These are phyloP conservation scores for Nothoprocta perdicaria DNA, from an alignment of 2,113 vertebrate species.

Conservation along the genomic window DNA sequence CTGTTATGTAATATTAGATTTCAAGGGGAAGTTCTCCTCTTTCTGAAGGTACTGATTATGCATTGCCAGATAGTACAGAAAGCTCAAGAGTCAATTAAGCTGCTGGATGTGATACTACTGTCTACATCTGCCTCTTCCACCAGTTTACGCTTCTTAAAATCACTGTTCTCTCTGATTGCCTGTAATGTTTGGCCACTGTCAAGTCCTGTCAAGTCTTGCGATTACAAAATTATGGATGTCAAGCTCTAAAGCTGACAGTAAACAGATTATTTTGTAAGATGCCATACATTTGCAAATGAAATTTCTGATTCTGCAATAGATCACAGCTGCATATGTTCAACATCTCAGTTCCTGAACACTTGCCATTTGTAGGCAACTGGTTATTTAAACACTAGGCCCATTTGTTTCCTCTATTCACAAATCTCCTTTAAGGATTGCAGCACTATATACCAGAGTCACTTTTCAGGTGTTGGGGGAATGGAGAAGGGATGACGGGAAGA, in stretches of 20 bases:
- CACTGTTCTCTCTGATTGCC: neutral
- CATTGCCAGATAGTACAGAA: neutral
- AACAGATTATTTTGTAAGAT: constrained; percentile 48
- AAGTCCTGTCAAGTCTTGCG: constrained; percentile 20
- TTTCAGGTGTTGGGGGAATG: neutral
- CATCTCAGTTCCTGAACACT: constrained; percentile 46
- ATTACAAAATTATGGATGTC: constrained; percentile 55
- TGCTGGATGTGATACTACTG: neutral
- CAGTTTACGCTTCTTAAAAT: neutral
- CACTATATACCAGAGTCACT: neutral
- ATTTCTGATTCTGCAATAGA: constrained; percentile 28
- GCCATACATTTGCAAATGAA: constrained; percentile 37
- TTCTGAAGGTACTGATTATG: neutral
- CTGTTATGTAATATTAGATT: neutral
- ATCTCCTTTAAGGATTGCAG: neutral
- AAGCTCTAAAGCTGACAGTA: constrained; percentile 58
- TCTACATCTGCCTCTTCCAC: neutral
- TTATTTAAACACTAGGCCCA: constrained; percentile 46
- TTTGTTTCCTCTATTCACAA: neutral
- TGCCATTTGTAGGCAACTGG: neutral
- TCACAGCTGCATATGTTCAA: constrained; percentile 47
- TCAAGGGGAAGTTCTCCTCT: neutral
- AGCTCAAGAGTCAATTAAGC: neutral
- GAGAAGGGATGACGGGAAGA: neutral
- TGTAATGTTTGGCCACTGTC: neutral